Base-by-base conservation (phyloP, 1,140 invertebrate species). In the Drosophila elegans region DNA sequence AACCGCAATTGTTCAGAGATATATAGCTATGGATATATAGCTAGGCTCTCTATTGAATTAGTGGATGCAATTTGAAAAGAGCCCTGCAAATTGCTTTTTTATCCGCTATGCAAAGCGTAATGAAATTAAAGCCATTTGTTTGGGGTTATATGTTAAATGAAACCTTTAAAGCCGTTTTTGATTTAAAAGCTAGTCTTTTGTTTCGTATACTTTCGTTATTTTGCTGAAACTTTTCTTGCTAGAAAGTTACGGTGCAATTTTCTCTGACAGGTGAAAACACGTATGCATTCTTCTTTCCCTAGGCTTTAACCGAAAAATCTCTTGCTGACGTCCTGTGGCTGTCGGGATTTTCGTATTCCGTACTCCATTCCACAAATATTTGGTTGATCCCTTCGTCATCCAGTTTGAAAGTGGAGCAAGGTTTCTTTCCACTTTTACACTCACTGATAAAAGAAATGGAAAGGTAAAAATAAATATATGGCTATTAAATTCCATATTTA, bases 1-100 rank as follows among this genome's bases (percentile, higher is more conserved):
- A 71, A 49, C 67, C 67, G 34, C 67, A 72, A 49, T 57, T 72
- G 51, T 72, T 7, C 66, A 21, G 7, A 46, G 49, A 11, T 32
- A 52, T 68, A 67, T 68, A 9, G 16, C 36, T 11, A 27, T 49
- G 12, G 11, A 41, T 27, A 41, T 71, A 32, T 42, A 36, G 29
- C 7, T 6, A 5, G 4, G n/a, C 29, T n/a, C 2, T 4, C 29
- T 44, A 48, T 59, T 59, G 32, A 45, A 59, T 59, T 59, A 59
- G 34, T 10, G 32, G 12, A 7, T 10, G 63, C 16, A 36, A 36
- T 64, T 64, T 51, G 12, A 10, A 34, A 21, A 52, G 25, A 42
- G 29, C 60, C 7, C 10, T 32, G 44, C 29, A 66, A 66, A 68
- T 68, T 68, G 46, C 21, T 36, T 41, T 67, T 21, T 42, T 21